These are phyloP conservation scores for Notarius quadriscutis DNA, from an alignment of 2,113 vertebrate species.

Conservation along the genomic window DNA sequence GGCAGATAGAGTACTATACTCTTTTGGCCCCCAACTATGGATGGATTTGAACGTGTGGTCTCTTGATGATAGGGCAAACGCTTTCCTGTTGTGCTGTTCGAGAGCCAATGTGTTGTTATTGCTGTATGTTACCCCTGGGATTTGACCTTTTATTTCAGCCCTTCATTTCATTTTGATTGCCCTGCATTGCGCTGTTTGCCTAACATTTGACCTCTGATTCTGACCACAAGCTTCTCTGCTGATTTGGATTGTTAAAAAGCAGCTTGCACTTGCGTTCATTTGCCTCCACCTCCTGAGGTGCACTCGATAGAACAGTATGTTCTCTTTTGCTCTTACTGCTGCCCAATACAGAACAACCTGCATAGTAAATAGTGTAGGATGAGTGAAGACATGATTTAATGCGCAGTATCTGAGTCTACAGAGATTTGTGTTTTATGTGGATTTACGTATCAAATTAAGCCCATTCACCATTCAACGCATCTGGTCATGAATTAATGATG, in stretches of 20 bases:
- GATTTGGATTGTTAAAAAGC: conserved; percentile 4
- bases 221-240: not conserved
- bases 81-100: not conserved
- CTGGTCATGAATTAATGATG: not conserved
- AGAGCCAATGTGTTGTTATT: conserved; percentile 1
- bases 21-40: too few species aligned
- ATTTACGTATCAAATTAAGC: not conserved
- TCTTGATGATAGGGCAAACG: not conserved
- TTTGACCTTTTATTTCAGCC: not conserved
- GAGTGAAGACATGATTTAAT: not conserved
- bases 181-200: not conserved
- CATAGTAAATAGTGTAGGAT: not conserved
- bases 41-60: conserved; percentile 26
- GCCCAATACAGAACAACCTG: not conserved
- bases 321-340: not conserved
- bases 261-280: not conserved
- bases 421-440: not conserved
- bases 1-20: not conserved
- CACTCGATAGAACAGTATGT: not conserved
- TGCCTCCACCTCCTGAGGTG: not conserved
- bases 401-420: not conserved
- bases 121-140: not conserved
- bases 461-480: not conserved
- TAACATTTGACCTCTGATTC: not conserved
- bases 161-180: conserved; percentile 8